These are phyloP conservation scores for Paramormyrops kingsleyae DNA, from an alignment of 2,113 vertebrate species.

Conservation along the genomic window DNA sequence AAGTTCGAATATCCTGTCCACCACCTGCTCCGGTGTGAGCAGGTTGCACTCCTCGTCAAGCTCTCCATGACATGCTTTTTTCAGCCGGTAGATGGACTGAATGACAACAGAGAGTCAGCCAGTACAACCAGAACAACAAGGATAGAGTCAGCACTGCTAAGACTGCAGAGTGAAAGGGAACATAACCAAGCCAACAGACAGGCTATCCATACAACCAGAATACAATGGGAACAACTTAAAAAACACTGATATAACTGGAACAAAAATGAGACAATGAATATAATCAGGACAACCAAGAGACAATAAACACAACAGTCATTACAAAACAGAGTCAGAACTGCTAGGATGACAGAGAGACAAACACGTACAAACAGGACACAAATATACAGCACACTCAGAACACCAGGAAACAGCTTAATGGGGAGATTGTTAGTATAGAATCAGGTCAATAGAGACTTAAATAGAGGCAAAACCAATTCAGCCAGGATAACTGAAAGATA, in stretches of 20 bases:
- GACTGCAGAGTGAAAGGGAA: not conserved
- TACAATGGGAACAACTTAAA: not conserved
- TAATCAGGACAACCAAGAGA: not conserved
- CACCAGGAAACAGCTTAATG: not conserved
- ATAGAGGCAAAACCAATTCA: not conserved
- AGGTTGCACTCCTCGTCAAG: constrained; percentile 64
- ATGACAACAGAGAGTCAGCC: constrained; percentile 18
- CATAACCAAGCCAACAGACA: not conserved
- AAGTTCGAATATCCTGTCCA: constrained; percentile 89
- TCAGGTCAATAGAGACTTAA: not conserved
- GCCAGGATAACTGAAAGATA: not conserved
- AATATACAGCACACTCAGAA: not conserved
- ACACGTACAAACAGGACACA: not conserved
- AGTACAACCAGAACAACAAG: not conserved
- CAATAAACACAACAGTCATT: not conserved
- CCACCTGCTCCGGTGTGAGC: constrained; percentile 83
- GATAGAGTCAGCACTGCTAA: not conserved
- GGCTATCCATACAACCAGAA: not conserved
- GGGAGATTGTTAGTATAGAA: not conserved
- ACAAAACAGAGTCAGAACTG: not conserved
- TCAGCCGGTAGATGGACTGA: constrained; percentile 87
- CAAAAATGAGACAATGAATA: not conserved
- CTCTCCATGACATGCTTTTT: constrained; percentile 78
- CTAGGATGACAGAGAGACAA: not conserved
- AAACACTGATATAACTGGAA: not conserved